Evolutionary conservation across 2,113 vertebrate genomes (phyloP).

Genomic region (Trinectes maculatus): DNA sequence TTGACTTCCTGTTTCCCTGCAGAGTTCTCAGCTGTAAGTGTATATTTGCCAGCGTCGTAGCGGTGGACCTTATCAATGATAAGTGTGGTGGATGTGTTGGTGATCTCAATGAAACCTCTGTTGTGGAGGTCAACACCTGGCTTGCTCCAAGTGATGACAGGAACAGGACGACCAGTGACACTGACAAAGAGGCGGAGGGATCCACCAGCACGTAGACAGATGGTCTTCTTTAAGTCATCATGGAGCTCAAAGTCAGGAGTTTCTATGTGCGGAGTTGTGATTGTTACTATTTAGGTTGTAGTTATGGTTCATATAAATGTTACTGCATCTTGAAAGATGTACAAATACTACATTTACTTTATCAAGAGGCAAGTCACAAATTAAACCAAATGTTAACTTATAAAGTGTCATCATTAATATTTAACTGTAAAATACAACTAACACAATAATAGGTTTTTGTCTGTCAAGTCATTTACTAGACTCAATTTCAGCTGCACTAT

Average conservation of each 20-base stretch:
- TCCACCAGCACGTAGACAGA: conserved; percentile 92
- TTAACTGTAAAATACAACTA: no score
- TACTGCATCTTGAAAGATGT: neutral
- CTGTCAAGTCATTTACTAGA: no score
- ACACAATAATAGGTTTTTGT: no score
- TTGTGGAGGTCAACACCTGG: conserved; percentile 89
- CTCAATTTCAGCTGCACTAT: neutral
- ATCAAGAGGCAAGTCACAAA: no score
- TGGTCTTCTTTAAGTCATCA: conserved; percentile 94
- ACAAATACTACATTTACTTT: neutral
- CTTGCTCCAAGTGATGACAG: conserved; percentile 92
- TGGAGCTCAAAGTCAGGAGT: conserved; percentile 94
- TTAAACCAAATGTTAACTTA: no score
- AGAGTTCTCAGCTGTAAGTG: conserved; percentile 92
- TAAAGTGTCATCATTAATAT: no score
- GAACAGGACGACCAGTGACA: conserved; percentile 90
- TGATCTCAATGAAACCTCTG: conserved; percentile 93
- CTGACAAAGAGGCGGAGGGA: conserved; percentile 90
- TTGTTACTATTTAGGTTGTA: neutral
- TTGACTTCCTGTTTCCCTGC: conserved; percentile 95
- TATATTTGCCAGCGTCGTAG: conserved; percentile 96
- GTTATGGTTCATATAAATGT: neutral
- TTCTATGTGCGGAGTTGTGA: conserved; percentile 79
- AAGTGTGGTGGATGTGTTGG: conserved; percentile 88
- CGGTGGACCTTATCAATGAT: conserved; percentile 96